These are phyloP conservation scores for Anolis carolinensis DNA, from an alignment of 2,113 vertebrate species.

Conservation along the genomic window DNA sequence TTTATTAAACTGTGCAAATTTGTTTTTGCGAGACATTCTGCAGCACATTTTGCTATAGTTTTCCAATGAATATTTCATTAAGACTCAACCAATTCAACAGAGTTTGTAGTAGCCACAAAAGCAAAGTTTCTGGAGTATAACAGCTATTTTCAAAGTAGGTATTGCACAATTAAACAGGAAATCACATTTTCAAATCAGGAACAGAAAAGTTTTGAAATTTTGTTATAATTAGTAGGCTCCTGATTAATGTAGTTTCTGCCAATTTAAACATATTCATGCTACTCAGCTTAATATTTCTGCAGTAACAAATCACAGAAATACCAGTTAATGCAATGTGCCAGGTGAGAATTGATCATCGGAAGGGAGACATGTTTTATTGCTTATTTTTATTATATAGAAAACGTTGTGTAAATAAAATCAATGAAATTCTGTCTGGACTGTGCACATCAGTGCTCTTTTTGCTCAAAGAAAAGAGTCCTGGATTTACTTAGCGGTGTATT, in stretches of 20 bases:
- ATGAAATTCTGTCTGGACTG: background rate
- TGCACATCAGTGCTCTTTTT: background rate
- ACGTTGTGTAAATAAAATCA: background rate
- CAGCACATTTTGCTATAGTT: no score
- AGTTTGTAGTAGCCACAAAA: no score
- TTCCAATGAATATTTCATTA: no score
- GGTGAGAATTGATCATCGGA: background rate
- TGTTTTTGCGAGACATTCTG: no score
- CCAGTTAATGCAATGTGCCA: background rate
- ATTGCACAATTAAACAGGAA: no score
- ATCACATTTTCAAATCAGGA: no score
- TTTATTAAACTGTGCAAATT: no score
- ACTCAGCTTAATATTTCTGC: background rate
- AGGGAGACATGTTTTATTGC: background rate
- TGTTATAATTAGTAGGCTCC: background rate
- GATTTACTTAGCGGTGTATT: background rate
- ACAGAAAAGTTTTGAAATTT: no score
- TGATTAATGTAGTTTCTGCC: background rate
- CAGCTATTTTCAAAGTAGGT: no score
- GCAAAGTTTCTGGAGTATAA: no score
- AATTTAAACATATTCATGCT: background rate
- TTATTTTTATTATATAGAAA: background rate
- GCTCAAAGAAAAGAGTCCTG: background rate
- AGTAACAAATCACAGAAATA: background rate
- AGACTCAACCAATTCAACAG: no score